Evolutionary conservation across 2,797 vertebrate genomes (phyloP), one percentile per base, ranked within the genome.

Genomic region (Notolepis coatsorum): DNA sequence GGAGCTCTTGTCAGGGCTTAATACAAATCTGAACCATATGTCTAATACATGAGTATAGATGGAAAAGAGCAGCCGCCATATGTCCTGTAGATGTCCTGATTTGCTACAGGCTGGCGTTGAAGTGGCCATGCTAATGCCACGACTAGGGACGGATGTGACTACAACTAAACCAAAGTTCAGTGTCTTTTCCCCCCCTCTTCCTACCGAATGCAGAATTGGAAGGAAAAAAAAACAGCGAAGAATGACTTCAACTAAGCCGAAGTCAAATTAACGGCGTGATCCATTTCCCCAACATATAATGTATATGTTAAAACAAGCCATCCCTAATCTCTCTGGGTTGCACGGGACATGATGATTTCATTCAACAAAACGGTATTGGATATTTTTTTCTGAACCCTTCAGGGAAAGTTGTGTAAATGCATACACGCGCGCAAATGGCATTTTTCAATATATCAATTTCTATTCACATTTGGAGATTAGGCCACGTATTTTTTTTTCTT

Each of bases 401-500:
- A 52, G 75, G 80, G 69, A 21, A 67, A 47, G 56, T 61, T 77
- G 58, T 77, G 58, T 61, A 80, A 79, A 82, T 65, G 63, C 31
- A 71, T 37, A 80, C 61, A 56, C 15, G 62, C 13, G 20, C 51
- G 47, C 35, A 45, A 3, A 39, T 39, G 0, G n/a, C 28, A 21
- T 51, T 60, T 73, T 75, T 68, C 47, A 74, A 57, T 68, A 52
- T 53, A 84, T 82, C 64, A 47, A 59, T 82, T 86, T 77, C 66
- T 67, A 78, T 77, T 84, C 72, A 75, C 63, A 77, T 65, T 67
- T 12, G 21, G 64, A 86, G 71, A 87, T 88, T 80, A 81, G n/a
- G 65, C 52, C 51, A 3, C 61, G 61, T 9, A 5, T 23, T 41
- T 39, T 55, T 4, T 27, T 13, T 61, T 31, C 56, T 54, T 46